Evolutionary conservation across 2,797 vertebrate species (phyloP).

Genomic region (Macropus fuliginosus): DNA sequence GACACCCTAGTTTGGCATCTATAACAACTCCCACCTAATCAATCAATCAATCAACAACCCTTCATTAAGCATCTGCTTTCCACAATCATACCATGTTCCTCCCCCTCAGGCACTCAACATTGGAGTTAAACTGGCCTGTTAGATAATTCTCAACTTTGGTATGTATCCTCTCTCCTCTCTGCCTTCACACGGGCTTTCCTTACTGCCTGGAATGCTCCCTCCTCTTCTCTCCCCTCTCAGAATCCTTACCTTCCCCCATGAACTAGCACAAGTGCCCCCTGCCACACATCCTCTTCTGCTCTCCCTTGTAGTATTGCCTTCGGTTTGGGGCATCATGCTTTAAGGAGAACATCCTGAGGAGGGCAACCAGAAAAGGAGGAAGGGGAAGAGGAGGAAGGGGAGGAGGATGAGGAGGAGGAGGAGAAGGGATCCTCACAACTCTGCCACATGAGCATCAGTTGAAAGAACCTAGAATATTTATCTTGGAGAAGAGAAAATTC

Average conservation of each 20-base stretch:
- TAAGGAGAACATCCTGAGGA: too few relatives aligned
- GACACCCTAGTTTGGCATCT: not conserved
- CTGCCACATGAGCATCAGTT: too few relatives aligned
- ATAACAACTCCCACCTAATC: not conserved
- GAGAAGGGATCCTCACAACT: too few relatives aligned
- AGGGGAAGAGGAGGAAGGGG: too few relatives aligned
- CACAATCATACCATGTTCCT: not conserved
- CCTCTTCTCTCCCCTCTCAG: not conserved
- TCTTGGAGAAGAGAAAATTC: too few relatives aligned
- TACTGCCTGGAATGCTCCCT: not conserved
- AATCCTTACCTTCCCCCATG: not conserved
- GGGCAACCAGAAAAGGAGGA: too few relatives aligned
- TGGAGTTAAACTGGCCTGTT: not conserved
- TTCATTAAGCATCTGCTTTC: not conserved
- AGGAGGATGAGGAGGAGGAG: too few relatives aligned
- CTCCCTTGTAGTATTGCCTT: not conserved
- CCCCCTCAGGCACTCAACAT: not conserved
- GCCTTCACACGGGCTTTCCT: not conserved
- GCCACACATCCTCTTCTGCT: not conserved
- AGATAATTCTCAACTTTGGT: not conserved
- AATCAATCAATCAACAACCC: not conserved
- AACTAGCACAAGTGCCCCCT: not conserved
- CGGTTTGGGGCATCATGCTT: not conserved
- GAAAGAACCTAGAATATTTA: too few relatives aligned
- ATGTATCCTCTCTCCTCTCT: not conserved